phyloP scores from a whole-genome alignment of 1,140 invertebrate genomes.

The Drosophila kikkawai region DNA sequence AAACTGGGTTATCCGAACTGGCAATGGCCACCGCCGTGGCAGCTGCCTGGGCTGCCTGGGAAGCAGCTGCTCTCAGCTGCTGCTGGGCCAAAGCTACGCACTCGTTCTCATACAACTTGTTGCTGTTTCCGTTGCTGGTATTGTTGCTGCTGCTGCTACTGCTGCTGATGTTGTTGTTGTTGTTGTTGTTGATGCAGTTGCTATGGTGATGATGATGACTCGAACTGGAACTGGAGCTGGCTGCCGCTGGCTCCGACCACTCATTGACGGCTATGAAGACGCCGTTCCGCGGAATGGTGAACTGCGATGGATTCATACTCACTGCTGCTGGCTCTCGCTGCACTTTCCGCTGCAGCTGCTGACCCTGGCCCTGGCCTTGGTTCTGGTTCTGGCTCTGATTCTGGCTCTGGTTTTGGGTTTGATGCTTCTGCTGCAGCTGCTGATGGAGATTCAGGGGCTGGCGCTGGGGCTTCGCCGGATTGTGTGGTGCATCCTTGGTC shows the following conservation, averaged over 20 bases:
- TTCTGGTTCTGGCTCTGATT: constrained; percentile 1
- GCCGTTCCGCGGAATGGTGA: constrained; percentile 78
- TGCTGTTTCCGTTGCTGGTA: constrained; percentile 26
- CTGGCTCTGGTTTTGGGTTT: constrained; percentile 5
- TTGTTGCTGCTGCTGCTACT: constrained; percentile 32
- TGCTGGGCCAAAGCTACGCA: constrained; percentile 69
- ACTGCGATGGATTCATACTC: constrained; percentile 60
- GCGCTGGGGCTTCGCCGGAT: constrained; percentile 19
- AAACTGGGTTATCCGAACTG: constrained; percentile 12
- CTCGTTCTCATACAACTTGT: constrained; percentile 76
- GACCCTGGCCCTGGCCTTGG: constrained; percentile 8
- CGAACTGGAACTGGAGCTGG: constrained; percentile 25
- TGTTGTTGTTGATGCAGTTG: constrained; percentile 28
- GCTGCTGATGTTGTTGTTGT: constrained; percentile 15
- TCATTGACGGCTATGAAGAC: constrained; percentile 84
- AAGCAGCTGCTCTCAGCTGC: constrained; percentile 43
- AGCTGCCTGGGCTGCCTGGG: constrained; percentile 40
- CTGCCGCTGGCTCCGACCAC: constrained; percentile 68
- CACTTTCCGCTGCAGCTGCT: constrained; percentile 3
- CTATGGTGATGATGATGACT: constrained; percentile 41
- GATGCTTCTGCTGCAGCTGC: not conserved
- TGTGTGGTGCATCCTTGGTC: constrained; percentile 36
- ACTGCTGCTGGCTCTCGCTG: constrained; percentile 38
- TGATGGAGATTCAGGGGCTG: constrained; percentile 18
- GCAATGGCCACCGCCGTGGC: constrained; percentile 35